Evolutionary conservation across 2,797 vertebrate species (phyloP).

Genomic region (Botia kubotai): DNA sequence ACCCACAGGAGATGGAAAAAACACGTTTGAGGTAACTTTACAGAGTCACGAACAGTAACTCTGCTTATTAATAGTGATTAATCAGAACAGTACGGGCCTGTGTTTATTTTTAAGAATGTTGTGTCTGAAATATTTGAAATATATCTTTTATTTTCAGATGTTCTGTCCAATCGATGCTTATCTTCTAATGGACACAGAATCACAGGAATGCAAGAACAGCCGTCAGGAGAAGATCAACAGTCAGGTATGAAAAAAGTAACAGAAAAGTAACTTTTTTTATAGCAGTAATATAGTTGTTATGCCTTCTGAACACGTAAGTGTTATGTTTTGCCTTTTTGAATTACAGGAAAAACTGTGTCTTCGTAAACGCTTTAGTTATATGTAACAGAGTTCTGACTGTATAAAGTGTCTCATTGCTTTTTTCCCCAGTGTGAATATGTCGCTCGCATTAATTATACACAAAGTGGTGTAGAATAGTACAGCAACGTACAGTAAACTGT

Average conservation of each 20-base stretch:
- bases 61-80: neutral
- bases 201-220: constrained; percentile 73
- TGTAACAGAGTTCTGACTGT: neutral
- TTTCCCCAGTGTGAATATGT: no score
- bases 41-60: neutral
- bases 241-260: constrained; percentile 47
- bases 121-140: neutral
- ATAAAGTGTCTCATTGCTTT: no score
- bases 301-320: no score
- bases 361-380: no score
- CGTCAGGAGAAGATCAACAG: constrained; percentile 33
- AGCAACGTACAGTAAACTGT: neutral
- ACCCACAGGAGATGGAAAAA: constrained; percentile 77
- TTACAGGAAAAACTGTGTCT: no score
- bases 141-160: constrained; percentile 69
- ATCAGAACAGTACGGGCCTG: neutral
- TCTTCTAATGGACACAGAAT: constrained; percentile 82
- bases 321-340: no score
- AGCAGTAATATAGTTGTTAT: no score
- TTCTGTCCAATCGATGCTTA: constrained; percentile 84
- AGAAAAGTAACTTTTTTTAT: no score
- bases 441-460: no score
- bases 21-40: constrained; percentile 84
- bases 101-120: neutral
- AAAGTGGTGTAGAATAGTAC: neutral